These are phyloP conservation scores for Canis aureus DNA, from an alignment of 2,113 vertebrate species.

Conservation along the genomic window DNA sequence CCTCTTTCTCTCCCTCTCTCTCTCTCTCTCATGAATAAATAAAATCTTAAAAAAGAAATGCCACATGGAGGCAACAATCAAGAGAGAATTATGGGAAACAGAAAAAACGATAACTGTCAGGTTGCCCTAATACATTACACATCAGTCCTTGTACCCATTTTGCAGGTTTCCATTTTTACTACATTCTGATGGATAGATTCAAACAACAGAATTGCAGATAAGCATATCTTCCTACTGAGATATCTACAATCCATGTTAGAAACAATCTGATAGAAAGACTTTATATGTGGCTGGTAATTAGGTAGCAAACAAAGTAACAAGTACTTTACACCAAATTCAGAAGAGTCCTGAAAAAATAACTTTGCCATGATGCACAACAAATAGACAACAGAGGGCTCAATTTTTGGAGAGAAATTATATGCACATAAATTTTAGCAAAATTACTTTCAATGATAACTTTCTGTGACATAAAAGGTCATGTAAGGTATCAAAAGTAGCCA, in stretches of 20 bases:
- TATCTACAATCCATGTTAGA: not conserved
- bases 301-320: slow-evolving; percentile 28
- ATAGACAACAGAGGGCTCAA: not conserved
- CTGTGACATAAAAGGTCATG: not conserved
- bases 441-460: not conserved
- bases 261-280: not conserved
- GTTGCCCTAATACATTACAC: not conserved
- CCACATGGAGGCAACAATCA: not conserved
- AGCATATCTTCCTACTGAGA: not conserved
- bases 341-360: not conserved
- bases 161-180: not conserved
- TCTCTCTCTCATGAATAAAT: too few species aligned
- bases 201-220: not conserved
- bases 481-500: not conserved
- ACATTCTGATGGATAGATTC: not conserved
- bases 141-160: not conserved
- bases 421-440: not conserved
- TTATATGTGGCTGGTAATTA: not conserved
- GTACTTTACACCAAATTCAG: not conserved
- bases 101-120: not conserved
- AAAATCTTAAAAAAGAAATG: not conserved
- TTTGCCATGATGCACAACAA: not conserved
- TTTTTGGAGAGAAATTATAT: not conserved
- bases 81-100: not conserved
- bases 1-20: too few species aligned